phyloP scores from a whole-genome alignment of 2,888 invertebrate genomes.

The Coelogynopora nodosa region DNA sequence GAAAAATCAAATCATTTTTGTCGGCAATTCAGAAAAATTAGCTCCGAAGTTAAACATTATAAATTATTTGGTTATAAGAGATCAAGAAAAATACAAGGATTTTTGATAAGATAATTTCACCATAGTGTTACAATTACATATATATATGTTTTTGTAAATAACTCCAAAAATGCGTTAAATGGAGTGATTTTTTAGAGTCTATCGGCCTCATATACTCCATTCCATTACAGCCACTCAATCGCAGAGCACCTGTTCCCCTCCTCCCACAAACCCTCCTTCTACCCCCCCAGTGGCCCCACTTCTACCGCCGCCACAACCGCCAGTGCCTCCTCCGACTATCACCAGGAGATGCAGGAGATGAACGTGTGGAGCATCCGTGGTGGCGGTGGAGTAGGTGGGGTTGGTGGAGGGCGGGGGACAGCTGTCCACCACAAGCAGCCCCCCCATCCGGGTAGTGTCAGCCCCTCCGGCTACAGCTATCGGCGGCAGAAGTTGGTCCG shows the following conservation, averaged over 20 bases:
- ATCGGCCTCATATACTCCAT: not conserved
- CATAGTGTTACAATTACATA: too few species aligned
- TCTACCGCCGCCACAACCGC: too few species aligned
- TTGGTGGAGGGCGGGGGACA: not conserved
- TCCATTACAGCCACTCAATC: not conserved
- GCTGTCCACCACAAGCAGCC: not conserved
- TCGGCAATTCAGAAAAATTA: too few species aligned
- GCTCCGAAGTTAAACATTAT: too few species aligned
- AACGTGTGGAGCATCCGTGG: not conserved
- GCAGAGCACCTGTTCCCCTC: not conserved
- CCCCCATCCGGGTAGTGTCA: not conserved
- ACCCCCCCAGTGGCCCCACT: not conserved
- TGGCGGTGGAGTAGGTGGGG: not conserved
- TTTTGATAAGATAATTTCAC: too few species aligned
- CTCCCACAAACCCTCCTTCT: not conserved
- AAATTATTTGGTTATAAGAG: too few species aligned
- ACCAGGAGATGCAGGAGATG: not conserved
- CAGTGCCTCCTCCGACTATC: not conserved
- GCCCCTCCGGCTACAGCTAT: not conserved
- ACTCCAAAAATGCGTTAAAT: not conserved
- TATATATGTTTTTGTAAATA: not conserved
- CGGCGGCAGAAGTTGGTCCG: conserved; percentile 2
- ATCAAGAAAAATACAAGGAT: too few species aligned
- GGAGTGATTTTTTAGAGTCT: not conserved
- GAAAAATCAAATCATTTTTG: too few species aligned